phyloP scores from a whole-genome alignment of 2,797 vertebrate species.

The Danio albolineatus region DNA sequence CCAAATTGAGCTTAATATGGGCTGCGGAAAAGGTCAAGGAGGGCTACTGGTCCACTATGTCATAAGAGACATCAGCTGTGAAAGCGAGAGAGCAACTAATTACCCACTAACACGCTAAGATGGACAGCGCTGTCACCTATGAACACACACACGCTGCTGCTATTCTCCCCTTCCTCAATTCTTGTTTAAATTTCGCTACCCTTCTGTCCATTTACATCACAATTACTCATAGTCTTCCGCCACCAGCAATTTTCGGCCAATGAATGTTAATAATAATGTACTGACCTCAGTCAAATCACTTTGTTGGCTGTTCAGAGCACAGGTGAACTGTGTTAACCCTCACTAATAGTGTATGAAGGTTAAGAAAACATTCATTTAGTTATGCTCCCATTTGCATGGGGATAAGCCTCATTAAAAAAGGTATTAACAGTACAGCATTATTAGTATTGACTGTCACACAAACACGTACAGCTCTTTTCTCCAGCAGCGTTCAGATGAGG shows the following conservation, averaged over 20 bases:
- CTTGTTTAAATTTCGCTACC: slow-evolving; percentile 1
- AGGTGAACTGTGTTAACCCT: not conserved
- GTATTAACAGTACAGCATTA: slow-evolving; percentile 26
- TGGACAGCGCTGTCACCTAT: slow-evolving; percentile 52
- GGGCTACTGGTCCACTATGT: slow-evolving; percentile 46
- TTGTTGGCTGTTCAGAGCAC: not conserved
- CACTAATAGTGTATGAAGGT: slow-evolving; percentile 12
- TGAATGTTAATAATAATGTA: slow-evolving; percentile 24
- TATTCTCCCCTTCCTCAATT: not conserved
- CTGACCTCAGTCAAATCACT: not conserved
- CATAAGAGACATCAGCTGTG: slow-evolving; percentile 48
- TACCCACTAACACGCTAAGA: slow-evolving; percentile 59
- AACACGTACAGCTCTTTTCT: not conserved
- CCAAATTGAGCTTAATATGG: slow-evolving; percentile 55
- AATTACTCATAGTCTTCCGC: slow-evolving; percentile 1
- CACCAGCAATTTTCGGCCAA: not conserved
- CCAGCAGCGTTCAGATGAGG: slow-evolving; percentile 40
- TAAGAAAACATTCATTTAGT: slow-evolving; percentile 12
- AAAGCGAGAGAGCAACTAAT: slow-evolving; percentile 56
- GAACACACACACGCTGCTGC: slow-evolving; percentile 13
- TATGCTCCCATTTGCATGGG: not conserved
- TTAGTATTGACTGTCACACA: slow-evolving; percentile 51
- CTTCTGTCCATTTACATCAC: not conserved
- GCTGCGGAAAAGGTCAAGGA: slow-evolving; percentile 70
- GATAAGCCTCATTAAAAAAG: slow-evolving; percentile 28